These are phyloP conservation scores for Drosophila parvula DNA, from an alignment of 1,140 invertebrate genomes.

Conservation along the genomic window DNA sequence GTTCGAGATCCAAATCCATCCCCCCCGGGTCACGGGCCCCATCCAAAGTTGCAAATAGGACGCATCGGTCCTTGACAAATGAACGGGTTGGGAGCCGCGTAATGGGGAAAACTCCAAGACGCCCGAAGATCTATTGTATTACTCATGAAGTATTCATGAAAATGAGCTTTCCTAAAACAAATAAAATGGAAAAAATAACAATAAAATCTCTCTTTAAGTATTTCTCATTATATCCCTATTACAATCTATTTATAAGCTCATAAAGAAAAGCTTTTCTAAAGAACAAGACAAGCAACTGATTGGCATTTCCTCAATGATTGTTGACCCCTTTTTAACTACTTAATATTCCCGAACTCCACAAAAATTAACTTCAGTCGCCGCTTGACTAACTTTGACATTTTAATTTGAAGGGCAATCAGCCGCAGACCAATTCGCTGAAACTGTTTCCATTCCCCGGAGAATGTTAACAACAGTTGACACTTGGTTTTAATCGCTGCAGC, in stretches of 20 bases:
- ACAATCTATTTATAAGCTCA: neutral
- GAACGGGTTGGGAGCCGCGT: constrained; percentile 2
- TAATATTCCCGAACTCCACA: constrained; percentile 1
- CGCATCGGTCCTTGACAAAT: constrained; percentile 67
- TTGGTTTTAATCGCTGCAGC: constrained; percentile 47
- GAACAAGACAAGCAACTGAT: neutral
- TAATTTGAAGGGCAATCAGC: constrained; percentile 37
- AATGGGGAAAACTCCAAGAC: constrained; percentile 17
- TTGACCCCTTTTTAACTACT: neutral
- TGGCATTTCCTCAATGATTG: neutral
- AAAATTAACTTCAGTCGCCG: neutral
- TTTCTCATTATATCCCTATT: neutral
- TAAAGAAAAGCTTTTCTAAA: neutral
- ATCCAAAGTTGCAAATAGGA: constrained; percentile 62
- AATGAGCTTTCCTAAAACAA: neutral
- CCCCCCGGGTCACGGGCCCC: constrained; percentile 19
- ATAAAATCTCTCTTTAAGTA: neutral
- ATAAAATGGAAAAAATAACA: neutral
- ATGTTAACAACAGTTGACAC: constrained; percentile 54
- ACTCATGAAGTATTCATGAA: neutral
- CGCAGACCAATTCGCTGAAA: constrained; percentile 15
- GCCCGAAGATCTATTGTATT: constrained; percentile 8
- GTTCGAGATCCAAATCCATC: constrained; percentile 11
- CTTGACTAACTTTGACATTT: constrained; percentile 12
- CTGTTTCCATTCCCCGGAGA: constrained; percentile 2